A percentile compares a stretch with the other conserved stretches of the same genome.
These are phyloP conservation scores for Heteractis magnifica DNA, from an alignment of 92 coral and sea anemone genomes.

Conservation along the genomic window DNA sequence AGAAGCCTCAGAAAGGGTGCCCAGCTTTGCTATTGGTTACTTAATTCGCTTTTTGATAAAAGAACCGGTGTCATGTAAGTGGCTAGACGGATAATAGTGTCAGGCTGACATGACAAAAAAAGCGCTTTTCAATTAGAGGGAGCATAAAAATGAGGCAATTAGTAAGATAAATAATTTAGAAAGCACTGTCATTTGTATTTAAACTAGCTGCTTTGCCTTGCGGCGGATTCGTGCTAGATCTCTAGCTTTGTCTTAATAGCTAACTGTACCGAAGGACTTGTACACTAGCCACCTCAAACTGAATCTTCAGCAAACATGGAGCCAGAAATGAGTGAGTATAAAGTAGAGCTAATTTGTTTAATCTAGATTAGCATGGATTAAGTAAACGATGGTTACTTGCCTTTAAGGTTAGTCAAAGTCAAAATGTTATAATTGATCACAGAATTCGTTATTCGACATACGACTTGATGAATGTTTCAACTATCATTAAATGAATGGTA, in stretches of 20 bases:
- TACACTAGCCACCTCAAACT: neutral
- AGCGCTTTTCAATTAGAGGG: conserved; percentile 23
- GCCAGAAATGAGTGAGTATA: no score
- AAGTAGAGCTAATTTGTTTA: no score
- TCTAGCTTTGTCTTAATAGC: conserved; percentile 15
- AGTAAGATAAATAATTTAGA: conserved; percentile 41
- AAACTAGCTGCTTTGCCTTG: conserved; percentile 22
- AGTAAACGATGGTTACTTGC: no score
- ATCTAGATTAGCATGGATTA: no score
- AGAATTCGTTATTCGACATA: no score
- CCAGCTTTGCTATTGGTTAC: neutral
- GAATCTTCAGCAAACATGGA: neutral
- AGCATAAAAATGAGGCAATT: conserved; percentile 35
- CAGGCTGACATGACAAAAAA: conserved; percentile 13
- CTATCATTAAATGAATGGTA: no score
- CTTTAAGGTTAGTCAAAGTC: no score
- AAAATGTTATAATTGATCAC: no score
- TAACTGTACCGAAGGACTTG: neutral
- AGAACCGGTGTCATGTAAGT: neutral
- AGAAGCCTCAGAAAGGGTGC: neutral
- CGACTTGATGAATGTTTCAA: no score
- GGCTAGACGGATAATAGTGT: conserved; percentile 16
- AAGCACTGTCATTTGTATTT: conserved; percentile 18
- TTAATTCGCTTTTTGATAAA: neutral
- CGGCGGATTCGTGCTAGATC: neutral